Percentiles rank a stretch among this genome's conserved stretches.
Evolutionary conservation across 92 coral and sea anemone species (phyloP).

Genomic region (Porites lobata): DNA sequence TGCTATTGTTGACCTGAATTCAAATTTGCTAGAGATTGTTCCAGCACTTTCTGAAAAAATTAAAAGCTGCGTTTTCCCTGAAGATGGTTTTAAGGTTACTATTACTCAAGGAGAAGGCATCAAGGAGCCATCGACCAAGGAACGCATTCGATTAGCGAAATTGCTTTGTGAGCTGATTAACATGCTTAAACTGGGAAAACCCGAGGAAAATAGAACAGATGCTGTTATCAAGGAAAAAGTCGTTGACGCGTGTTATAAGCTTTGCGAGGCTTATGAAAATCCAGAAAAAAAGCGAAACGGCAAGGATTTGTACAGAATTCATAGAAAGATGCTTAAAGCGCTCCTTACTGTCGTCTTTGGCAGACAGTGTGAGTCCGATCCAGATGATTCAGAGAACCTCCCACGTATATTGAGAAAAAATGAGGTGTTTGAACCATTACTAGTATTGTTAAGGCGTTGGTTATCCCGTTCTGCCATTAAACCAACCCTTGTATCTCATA

Average conservation of each 20-base stretch:
- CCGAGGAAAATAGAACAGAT: slow-evolving; percentile 16
- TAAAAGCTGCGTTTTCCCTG: slow-evolving; percentile 38
- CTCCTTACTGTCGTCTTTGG: slow-evolving; percentile 32
- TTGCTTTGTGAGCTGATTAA: slow-evolving; percentile 54
- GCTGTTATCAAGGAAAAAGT: slow-evolving; percentile 23
- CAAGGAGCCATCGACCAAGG: slow-evolving; percentile 22
- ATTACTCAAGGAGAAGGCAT: background rate
- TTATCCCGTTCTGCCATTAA: background rate
- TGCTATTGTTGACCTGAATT: slow-evolving; percentile 62
- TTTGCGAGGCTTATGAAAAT: slow-evolving; percentile 12
- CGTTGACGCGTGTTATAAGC: slow-evolving; percentile 30
- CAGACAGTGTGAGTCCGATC: background rate
- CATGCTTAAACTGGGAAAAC: background rate
- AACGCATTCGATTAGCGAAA: slow-evolving; percentile 59
- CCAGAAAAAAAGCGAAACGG: background rate
- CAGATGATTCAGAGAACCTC: background rate
- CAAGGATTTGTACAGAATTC: slow-evolving; percentile 41
- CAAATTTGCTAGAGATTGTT: slow-evolving; percentile 23
- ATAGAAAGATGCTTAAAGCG: background rate
- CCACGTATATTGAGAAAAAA: background rate
- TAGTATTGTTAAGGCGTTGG: slow-evolving; percentile 31
- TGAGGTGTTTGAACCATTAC: slow-evolving; percentile 9
- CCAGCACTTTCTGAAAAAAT: slow-evolving; percentile 46
- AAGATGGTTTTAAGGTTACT: slow-evolving; percentile 17
- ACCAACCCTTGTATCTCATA: slow-evolving; percentile 6